Base-by-base conservation (phyloP, 1,140 invertebrate species). In the Caerostris darwini region DNA sequence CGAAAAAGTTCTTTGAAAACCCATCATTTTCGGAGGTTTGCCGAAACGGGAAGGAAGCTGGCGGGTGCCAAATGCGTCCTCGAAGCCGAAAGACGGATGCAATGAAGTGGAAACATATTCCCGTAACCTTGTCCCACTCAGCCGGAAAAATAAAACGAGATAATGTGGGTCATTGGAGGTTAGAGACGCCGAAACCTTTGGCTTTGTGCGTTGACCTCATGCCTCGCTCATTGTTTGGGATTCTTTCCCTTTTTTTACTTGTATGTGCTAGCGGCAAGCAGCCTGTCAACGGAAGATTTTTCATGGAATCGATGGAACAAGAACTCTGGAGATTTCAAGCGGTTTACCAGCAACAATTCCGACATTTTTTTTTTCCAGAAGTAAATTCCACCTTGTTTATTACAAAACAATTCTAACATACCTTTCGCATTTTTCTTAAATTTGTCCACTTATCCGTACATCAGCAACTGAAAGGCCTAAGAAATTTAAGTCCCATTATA, bases 111-210 rank as follows among this genome's bases (percentile, higher is more conserved):
- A 77, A 77, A 77, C 71, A 53, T 12, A 77, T 77, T 77, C 71
- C 8, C 10, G 71, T 77, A 77, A 77, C 71, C 71, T 77, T 77
- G 71, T 77, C 71, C 71, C 34, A 77, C 71, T 77, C 71, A 50
- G 34, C 8, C 5, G 34, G 34, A 77, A 34, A 77, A 17, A 50
- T 50, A 14, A 77, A 34, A 34, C 34, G 34, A 34, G 34, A 34
- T 34, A 77, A 77, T 77, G 71, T 77, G 71, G 71, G 71, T 77
- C 34, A 77, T 53, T 77, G 10, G 71, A 77, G 71, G 71, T 77
- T 77, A 77, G 71, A 77, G 71, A 77, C 71, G 71, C 71, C 34
- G 71, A 77, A 77, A 77, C 71, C 71, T 77, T 77, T 77, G 71
- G 71, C 71, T 77, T 77, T 77, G 71, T 77, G 71, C 71, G 7